phyloP scores from a whole-genome alignment of 2,888 invertebrate species.

The Drosophila phalerata region DNA sequence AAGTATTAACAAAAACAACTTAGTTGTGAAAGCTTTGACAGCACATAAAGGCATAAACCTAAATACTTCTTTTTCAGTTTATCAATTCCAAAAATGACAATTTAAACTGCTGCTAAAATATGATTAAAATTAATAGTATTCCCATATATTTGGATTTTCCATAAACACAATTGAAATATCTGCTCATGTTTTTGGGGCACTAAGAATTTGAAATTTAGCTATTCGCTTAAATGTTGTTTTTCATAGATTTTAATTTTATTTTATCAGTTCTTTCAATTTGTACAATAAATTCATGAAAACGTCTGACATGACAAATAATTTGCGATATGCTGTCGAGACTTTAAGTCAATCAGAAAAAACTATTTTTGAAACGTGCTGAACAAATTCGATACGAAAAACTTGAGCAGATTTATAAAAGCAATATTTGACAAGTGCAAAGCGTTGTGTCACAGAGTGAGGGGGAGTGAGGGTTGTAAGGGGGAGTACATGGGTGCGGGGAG shows the following conservation, averaged over 20 bases:
- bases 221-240: background rate
- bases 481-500: background rate
- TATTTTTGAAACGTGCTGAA: slow-evolving; percentile 64
- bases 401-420: slow-evolving; percentile 57
- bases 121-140: no score
- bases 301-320: slow-evolving; percentile 12
- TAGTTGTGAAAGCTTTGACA: no score
- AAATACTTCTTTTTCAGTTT: no score
- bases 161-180: background rate
- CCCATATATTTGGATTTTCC: no score
- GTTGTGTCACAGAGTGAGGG: slow-evolving; percentile 31
- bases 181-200: background rate
- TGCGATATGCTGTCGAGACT: slow-evolving; percentile 52
- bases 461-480: background rate
- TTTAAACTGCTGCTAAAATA: no score
- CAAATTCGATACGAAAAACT: slow-evolving; percentile 52
- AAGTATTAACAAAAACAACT: no score
- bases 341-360: slow-evolving; percentile 75
- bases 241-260: background rate
- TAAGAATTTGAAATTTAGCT: background rate
- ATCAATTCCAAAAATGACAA: no score
- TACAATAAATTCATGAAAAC: background rate
- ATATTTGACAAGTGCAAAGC: slow-evolving; percentile 70
- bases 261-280: background rate
- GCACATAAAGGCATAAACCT: no score